phyloP scores from a whole-genome alignment of 2,113 vertebrate species.

The Pica pica region DNA sequence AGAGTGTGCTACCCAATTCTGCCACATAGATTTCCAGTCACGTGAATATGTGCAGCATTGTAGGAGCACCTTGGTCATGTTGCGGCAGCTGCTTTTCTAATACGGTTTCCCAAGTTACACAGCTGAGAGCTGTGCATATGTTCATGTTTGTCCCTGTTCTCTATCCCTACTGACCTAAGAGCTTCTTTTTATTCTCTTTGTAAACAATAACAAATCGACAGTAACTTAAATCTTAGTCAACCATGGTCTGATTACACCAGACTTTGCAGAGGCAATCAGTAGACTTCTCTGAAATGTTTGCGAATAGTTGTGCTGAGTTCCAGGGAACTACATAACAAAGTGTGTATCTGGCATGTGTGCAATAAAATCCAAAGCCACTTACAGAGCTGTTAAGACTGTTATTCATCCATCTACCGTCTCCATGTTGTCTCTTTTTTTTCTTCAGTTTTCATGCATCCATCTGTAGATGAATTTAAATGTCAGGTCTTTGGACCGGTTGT shows the following conservation, averaged over 20 bases:
- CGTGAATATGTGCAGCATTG: background rate
- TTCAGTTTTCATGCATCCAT: background rate
- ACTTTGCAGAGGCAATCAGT: background rate
- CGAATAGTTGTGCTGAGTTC: background rate
- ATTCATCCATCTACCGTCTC: background rate
- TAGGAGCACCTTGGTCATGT: background rate
- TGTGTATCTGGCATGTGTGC: background rate
- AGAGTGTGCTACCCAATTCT: background rate
- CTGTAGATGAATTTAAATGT: background rate
- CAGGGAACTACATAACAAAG: background rate
- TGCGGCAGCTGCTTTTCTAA: background rate
- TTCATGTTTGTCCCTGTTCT: background rate
- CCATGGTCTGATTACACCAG: background rate
- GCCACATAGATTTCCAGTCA: background rate
- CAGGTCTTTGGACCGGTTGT: background rate
- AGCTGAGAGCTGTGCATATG: background rate
- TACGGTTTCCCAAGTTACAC: background rate
- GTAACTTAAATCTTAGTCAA: background rate
- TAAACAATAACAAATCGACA: background rate
- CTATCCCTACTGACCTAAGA: background rate
- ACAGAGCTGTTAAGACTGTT: background rate
- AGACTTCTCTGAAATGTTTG: background rate
- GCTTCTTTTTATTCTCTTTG: background rate
- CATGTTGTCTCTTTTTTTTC: background rate
- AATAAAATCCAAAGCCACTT: background rate